Base-by-base conservation (phyloP, 1,140 invertebrate genomes). In the Leguminivora glycinivorella region DNA sequence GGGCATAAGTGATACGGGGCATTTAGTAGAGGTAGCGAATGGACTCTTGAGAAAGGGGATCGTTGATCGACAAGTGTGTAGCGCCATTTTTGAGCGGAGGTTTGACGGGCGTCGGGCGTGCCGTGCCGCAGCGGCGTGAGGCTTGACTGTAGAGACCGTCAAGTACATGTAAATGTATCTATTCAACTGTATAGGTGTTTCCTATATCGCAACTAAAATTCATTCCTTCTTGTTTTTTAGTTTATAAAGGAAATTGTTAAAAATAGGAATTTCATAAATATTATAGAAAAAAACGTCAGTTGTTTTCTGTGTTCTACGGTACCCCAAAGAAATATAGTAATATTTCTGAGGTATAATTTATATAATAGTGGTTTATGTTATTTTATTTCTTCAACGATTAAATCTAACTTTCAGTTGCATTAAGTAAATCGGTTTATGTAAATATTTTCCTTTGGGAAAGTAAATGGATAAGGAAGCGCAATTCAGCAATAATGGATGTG, bases 191-290 rank as follows among this genome's bases (percentile, higher is more conserved):
- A 75, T 76, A 79, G 74, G 69, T 76, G 72, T 76, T 77, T 79
- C 70, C 77, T 80, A 75, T 80, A 81, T 78, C 70, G 75, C 79
- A 76, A 82, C 79, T 80, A 79, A 81, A 83, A 84, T 89, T 84
- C 88, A 89, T 90, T 90, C 87, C 87, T 88, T 84, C 79, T 83
- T 82, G 79, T 82, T 83, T 81, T 87, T 81, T 87, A 88, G 82
- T 77, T 84, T 74, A 76, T 79, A 75, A 73, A 69, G 74, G 56
- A 75, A 75, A 75, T 72, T 75, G 70, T 74, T 40, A 72, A 72
- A 58, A 47, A 77, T 69, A 60, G 70, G 58, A 63, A 63, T 29
- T 63, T 63, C 58, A 17, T 63, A 63, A 63, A 63, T 63, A 63
- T 17, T 26, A 26, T 43, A 43, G 66, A 67, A 38, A 67, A 38